These are phyloP conservation scores for Apostichopus parvimensis DNA, from an alignment of 35 echinoderm and acorn worm species.

Conservation along the genomic window DNA sequence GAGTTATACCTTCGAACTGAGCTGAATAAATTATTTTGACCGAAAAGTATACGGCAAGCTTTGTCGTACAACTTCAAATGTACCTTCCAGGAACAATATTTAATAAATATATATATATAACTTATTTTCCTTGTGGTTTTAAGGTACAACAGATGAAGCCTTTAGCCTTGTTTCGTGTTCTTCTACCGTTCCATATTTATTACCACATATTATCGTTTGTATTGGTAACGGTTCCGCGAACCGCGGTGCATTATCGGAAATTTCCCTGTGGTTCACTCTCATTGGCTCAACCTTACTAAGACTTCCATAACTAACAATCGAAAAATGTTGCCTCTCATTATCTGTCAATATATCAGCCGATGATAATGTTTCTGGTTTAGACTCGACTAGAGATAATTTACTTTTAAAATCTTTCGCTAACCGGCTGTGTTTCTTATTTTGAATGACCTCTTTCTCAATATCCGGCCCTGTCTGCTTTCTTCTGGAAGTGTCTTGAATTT, in stretches of 20 bases:
- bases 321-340: not conserved
- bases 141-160: not conserved
- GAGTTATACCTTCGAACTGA: too few species aligned
- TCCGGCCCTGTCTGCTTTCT: not conserved
- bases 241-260: not conserved
- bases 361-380: not conserved
- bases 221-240: not conserved
- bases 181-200: conserved; percentile 14
- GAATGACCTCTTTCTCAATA: not conserved
- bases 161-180: conserved; percentile 1
- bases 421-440: not conserved
- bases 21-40: too few species aligned
- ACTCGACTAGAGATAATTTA: not conserved
- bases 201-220: conserved; percentile 13
- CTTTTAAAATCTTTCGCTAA: not conserved
- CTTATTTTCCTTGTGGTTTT: too few species aligned
- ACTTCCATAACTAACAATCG: not conserved
- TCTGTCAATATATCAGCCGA: not conserved
- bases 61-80: too few species aligned
- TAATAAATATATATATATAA: too few species aligned
- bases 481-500: not conserved
- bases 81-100: too few species aligned
- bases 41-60: too few species aligned
- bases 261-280: not conserved
- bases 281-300: not conserved